These are phyloP conservation scores for Mycetomoellerius zeteki DNA, from an alignment of 1,140 invertebrate species.

Conservation along the genomic window DNA sequence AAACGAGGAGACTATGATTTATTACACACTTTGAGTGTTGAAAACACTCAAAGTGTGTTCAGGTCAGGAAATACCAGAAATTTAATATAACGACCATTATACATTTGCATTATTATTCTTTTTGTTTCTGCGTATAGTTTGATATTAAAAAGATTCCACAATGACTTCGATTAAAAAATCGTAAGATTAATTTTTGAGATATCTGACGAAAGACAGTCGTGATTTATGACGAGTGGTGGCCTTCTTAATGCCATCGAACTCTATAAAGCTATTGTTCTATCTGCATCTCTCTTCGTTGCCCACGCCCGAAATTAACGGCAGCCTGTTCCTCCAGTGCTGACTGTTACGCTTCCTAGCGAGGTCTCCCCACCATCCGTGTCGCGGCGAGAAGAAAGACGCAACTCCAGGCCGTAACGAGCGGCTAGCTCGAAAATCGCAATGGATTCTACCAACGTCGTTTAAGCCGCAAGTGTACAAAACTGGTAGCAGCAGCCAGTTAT, in stretches of 20 bases:
- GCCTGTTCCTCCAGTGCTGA: slow-evolving; percentile 11
- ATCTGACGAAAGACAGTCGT: neutral
- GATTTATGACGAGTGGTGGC: no score
- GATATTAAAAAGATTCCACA: neutral
- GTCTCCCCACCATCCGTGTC: slow-evolving; percentile 12
- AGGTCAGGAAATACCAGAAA: neutral
- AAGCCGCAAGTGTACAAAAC: neutral
- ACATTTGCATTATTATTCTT: neutral
- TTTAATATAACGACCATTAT: neutral
- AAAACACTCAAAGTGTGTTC: neutral
- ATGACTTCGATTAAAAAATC: neutral
- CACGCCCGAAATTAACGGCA: slow-evolving; percentile 52
- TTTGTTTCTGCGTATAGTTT: neutral
- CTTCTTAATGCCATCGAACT: neutral
- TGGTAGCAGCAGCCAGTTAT: neutral
- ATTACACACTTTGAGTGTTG: neutral
- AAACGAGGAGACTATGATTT: neutral
- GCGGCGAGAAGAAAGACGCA: slow-evolving; percentile 53
- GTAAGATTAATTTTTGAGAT: neutral
- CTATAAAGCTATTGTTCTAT: slow-evolving; percentile 1
- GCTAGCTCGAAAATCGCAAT: slow-evolving; percentile 8
- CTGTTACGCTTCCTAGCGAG: slow-evolving; percentile 30
- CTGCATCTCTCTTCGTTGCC: slow-evolving; percentile 9
- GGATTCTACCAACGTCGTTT: neutral
- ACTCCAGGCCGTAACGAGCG: neutral